Conservation (phyloP, 2,888 invertebrate genomes). For the Barypeithes pellucidus region DNA sequence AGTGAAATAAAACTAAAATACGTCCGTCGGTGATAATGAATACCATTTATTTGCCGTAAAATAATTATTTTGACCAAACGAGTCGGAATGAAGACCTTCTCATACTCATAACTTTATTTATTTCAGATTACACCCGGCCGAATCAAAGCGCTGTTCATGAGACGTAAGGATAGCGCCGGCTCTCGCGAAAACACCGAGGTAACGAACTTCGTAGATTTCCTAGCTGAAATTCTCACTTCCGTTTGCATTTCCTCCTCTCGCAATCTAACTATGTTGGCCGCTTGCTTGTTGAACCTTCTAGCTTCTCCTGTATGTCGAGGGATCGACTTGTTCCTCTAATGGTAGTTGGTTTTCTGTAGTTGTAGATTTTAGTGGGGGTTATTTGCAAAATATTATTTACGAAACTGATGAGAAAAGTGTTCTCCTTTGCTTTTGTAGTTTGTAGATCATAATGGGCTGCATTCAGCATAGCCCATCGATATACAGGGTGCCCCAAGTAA, state of each 20-base stretch:
- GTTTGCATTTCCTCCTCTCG: constrained; percentile 17
- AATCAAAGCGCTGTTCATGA: constrained; percentile 76
- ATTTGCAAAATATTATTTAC: too few relatives aligned
- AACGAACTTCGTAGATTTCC: constrained; percentile 43
- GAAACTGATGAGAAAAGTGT: too few relatives aligned
- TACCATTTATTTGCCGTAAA: too few relatives aligned
- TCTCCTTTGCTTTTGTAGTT: too few relatives aligned
- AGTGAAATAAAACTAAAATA: too few relatives aligned
- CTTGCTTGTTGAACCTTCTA: constrained; percentile 32
- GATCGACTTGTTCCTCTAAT: constrained; percentile 25
- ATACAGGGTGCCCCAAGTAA: too few relatives aligned
- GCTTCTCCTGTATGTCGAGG: constrained; percentile 17
- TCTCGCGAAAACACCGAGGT: constrained; percentile 66
- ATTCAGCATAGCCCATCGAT: too few relatives aligned
- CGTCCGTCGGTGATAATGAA: too few relatives aligned
- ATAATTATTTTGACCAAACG: too few relatives aligned
- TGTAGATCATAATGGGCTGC: too few relatives aligned
- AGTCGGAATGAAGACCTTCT: too few relatives aligned
- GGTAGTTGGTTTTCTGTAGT: constrained; percentile 36
- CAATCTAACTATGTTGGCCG: constrained; percentile 39
- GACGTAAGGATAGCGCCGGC: constrained; percentile 56
- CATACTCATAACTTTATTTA: background rate
- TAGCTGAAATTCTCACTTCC: constrained; percentile 17
- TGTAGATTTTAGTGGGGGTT: too few relatives aligned
- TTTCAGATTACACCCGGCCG: constrained; percentile 76